These are phyloP conservation scores for Pyxicephalus adspersus DNA, from an alignment of 2,113 vertebrate genomes.

Conservation along the genomic window DNA sequence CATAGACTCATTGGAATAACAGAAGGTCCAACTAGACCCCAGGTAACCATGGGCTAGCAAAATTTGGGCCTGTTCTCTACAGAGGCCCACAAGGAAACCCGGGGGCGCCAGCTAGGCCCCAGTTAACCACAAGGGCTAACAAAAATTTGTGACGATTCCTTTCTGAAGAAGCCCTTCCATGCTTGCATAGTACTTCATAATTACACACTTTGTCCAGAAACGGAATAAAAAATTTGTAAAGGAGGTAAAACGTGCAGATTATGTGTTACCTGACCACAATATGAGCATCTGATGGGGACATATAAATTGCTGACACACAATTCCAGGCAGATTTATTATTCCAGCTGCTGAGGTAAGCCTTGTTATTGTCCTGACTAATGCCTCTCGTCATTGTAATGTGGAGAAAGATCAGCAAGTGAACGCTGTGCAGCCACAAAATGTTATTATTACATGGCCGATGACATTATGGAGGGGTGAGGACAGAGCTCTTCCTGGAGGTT, in stretches of 20 bases:
- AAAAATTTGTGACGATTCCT: too few species aligned
- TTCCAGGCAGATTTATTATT: neutral
- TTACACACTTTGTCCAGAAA: too few species aligned
- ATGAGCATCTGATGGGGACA: neutral
- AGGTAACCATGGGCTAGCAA: too few species aligned
- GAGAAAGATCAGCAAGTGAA: neutral
- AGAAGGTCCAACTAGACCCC: too few species aligned
- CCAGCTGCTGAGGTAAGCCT: neutral
- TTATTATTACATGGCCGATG: neutral
- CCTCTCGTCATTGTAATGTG: neutral
- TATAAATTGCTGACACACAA: neutral
- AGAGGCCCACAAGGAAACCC: too few species aligned
- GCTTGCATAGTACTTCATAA: too few species aligned
- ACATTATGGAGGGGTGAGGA: neutral
- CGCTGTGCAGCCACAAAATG: neutral
- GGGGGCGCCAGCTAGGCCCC: too few species aligned
- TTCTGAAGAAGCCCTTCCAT: too few species aligned
- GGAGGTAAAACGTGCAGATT: neutral
- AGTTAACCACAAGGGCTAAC: too few species aligned
- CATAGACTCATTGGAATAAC: too few species aligned
- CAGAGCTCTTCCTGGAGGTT: neutral
- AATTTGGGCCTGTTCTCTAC: too few species aligned
- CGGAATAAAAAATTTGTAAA: too few species aligned
- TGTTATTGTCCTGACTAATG: constrained; percentile 6
- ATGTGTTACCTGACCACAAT: neutral